A percentile compares a stretch with the other conserved stretches of the same genome.
Evolutionary conservation across 2,888 invertebrate species (phyloP).

Genomic region (Callosobruchus maculatus): DNA sequence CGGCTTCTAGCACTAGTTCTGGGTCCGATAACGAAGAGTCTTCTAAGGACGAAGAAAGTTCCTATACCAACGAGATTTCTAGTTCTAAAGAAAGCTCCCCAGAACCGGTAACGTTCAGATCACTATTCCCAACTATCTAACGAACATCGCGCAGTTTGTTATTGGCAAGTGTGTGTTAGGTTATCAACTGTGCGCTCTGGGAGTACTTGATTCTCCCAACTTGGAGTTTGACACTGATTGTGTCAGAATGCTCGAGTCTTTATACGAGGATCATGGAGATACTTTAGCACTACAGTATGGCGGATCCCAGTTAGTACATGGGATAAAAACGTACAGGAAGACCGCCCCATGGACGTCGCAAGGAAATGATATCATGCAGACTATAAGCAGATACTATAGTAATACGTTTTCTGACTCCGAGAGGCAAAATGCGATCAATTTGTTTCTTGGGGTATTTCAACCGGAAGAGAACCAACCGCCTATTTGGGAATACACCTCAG

Average conservation of each 20-base stretch:
- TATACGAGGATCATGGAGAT: slow-evolving; percentile 94
- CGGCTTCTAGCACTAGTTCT: slow-evolving; percentile 66
- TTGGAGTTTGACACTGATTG: slow-evolving; percentile 94
- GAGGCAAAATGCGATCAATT: slow-evolving; percentile 96
- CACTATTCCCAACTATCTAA: slow-evolving; percentile 66
- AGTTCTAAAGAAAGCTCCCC: slow-evolving; percentile 48
- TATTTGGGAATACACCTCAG: slow-evolving; percentile 89
- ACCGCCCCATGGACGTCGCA: slow-evolving; percentile 96
- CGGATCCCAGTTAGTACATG: slow-evolving; percentile 95
- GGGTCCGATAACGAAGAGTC: slow-evolving; percentile 61
- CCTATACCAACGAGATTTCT: slow-evolving; percentile 48
- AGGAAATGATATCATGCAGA: slow-evolving; percentile 98
- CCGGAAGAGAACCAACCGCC: slow-evolving; percentile 69
- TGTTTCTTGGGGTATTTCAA: slow-evolving; percentile 80
- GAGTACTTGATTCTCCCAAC: slow-evolving; percentile 76
- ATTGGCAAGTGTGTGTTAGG: slow-evolving; percentile 84
- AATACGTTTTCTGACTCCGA: slow-evolving; percentile 97
- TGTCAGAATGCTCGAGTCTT: slow-evolving; percentile 86
- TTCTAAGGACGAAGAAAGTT: slow-evolving; percentile 65
- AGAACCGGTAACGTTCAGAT: slow-evolving; percentile 51
- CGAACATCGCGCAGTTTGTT: slow-evolving; percentile 98
- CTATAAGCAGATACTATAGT: slow-evolving; percentile 94
- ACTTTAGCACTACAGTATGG: slow-evolving; percentile 80
- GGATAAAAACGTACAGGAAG: slow-evolving; percentile 75
- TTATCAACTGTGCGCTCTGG: slow-evolving; percentile 80